Evolutionary conservation across 2,797 vertebrate genomes (phyloP), one percentile per base, ranked within the genome.

Genomic region (Hoplostethus mediterraneus): DNA sequence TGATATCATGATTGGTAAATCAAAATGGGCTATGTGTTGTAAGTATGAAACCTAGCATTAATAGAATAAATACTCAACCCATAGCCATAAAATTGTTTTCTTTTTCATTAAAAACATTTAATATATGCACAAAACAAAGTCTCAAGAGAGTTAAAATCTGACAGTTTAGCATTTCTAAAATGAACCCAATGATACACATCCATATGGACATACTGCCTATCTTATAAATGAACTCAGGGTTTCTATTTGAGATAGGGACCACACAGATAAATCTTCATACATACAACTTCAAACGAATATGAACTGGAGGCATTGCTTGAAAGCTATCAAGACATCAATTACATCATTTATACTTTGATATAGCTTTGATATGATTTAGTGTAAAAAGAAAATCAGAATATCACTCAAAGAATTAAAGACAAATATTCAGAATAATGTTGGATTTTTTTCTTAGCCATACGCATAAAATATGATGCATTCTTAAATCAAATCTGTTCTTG

Each of bases 71-170:
- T 77, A 83, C 62, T 17, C 21, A 28, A 71, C 58, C 47, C 51
- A 42, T 63, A 74, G 58, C 70, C 47, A 59, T n/a, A 14, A 68
- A 17, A 12, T 45, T 16, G 54, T 69, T 21, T 77, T 25, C 2
- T 48, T 60, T 44, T 25, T 73, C 47, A 79, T 79, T 79, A 75
- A 56, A 67, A 55, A 33, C 5, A 67, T 90, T 86, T 90, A 88
- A 84, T 88, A 75, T 82, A 44, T 63, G 71, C 75, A 90, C 61
- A 73, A 80, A 60, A 86, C 79, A 82, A 77, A 74, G 61, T 25
- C 77, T 81, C 25, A 69, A 59, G 66, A 85, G 44, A 67, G 75
- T 63, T 17, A 79, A 72, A 56, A 33, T 33, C 31, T 2, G 36
- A 31, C 30, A 49, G 47, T 49, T 49, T 72, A 33, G 38, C 14